phyloP scores from a whole-genome alignment of 1,140 invertebrate genomes.

The Tenebrio molitor region DNA sequence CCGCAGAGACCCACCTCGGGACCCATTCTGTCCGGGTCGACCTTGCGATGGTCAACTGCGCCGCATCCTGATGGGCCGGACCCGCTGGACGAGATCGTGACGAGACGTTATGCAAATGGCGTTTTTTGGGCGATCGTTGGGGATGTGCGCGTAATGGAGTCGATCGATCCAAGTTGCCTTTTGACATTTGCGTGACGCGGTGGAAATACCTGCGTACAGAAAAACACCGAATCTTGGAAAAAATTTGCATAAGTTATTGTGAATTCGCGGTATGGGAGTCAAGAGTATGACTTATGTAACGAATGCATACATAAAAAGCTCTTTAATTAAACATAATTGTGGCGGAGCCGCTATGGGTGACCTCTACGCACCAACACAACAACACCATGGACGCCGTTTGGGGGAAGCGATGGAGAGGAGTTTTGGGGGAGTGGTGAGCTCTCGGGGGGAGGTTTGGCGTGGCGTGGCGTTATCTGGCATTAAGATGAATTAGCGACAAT shows the following conservation, averaged over 20 bases:
- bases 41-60: too few relatives aligned
- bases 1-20: too few relatives aligned
- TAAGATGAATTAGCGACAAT: slow-evolving; percentile 21
- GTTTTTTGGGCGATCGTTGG: too few relatives aligned
- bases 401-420: background rate
- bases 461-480: slow-evolving; percentile 2
- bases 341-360: slow-evolving; percentile 29
- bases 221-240: slow-evolving; percentile 6
- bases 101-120: too few relatives aligned
- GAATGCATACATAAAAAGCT: slow-evolving; percentile 35
- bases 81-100: too few relatives aligned
- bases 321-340: slow-evolving; percentile 41
- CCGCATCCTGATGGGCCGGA: too few relatives aligned
- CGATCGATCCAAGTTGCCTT: background rate
- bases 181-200: slow-evolving; percentile 12
- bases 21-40: too few relatives aligned
- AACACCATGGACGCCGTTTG: slow-evolving; percentile 25
- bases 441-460: background rate
- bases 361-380: slow-evolving; percentile 32
- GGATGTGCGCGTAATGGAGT: too few relatives aligned
- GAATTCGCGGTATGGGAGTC: slow-evolving; percentile 12
- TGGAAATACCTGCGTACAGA: slow-evolving; percentile 28
- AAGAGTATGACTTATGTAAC: slow-evolving; percentile 30
- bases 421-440: background rate
- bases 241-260: slow-evolving; percentile 17